Base-by-base conservation (phyloP, 2,113 vertebrate genomes). In the Nesoenas mayeri region DNA sequence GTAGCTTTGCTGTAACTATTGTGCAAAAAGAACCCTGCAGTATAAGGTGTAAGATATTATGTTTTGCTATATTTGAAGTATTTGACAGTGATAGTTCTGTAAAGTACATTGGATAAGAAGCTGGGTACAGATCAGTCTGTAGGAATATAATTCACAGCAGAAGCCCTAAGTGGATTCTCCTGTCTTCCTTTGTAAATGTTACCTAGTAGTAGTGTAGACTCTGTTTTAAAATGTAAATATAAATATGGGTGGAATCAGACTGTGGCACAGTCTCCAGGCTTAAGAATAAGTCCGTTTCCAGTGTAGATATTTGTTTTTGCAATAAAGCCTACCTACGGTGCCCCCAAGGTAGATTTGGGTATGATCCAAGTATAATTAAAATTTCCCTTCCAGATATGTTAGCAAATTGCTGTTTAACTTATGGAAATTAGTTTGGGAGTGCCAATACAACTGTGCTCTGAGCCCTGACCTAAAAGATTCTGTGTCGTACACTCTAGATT, bases 281-380 rank as follows among this genome's bases (percentile, higher is more conserved):
- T 83, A 88, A 71, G 47, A 65, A 38, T 66, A 80, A 85, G 25
- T 18, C 58, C 17, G 82, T 74, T 93, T 85, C 34, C 64, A 83
- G 58, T 62, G 50, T 32, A 66, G 79, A 56, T 91, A 44, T 48
- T 89, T 95, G 36, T 82, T 71, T 80, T 96, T 77, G 58, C 69
- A 82, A 20, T 83, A 62, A 42, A 53, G 50, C 34, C 26, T 62
- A 62, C 9, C 8, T 94, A 40, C 22, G 18, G 42, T 47, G 48
- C 60, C 71, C 47, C 64, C 58, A 40, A 80, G 67, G 74, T 70
- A 85, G 67, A 54, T 79, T 44, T 74, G 75, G 53, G 54, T 51
- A 70, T 25, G 32, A 85, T 96, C 85, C 79, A 83, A 70, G 7
- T 65, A 57, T 79, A 77, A 91, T 94, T 94, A 94, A 62, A 92